Conservation (phyloP, 2,113 vertebrate genomes). For the Callocephalon fimbriatum region DNA sequence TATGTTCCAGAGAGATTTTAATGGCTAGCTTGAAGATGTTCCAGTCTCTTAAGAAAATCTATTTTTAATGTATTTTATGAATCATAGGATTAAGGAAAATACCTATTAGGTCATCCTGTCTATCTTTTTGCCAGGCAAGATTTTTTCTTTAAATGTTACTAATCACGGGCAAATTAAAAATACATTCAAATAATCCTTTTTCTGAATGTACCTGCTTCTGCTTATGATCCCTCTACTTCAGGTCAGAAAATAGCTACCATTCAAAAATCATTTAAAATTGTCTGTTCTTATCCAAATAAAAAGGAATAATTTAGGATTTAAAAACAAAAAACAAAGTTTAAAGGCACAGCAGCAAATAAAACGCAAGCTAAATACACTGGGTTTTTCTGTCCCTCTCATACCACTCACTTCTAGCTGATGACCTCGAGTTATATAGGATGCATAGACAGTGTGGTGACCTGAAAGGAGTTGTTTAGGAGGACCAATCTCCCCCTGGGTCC, state of each 20-base stretch:
- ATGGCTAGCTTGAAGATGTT: conserved; percentile 1
- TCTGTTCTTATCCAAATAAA: neutral
- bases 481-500: too few species aligned
- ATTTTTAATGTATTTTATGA: conserved; percentile 25
- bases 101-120: neutral
- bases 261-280: neutral
- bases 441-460: neutral
- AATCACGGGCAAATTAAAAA: neutral
- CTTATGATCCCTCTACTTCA: neutral
- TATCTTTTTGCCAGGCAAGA: neutral
- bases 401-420: neutral
- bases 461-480: too few species aligned
- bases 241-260: neutral
- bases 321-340: neutral
- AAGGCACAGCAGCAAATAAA: neutral
- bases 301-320: neutral
- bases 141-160: neutral
- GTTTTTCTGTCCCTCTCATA: neutral
- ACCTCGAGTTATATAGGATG: neutral
- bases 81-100: neutral
- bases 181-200: neutral
- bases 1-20: conserved; percentile 13
- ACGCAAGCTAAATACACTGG: fast-evolving
- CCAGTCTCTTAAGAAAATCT: neutral
- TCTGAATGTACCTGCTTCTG: neutral